Evolutionary conservation across 2,888 invertebrate genomes (phyloP).

Genomic region (Hymenopus coronatus): DNA sequence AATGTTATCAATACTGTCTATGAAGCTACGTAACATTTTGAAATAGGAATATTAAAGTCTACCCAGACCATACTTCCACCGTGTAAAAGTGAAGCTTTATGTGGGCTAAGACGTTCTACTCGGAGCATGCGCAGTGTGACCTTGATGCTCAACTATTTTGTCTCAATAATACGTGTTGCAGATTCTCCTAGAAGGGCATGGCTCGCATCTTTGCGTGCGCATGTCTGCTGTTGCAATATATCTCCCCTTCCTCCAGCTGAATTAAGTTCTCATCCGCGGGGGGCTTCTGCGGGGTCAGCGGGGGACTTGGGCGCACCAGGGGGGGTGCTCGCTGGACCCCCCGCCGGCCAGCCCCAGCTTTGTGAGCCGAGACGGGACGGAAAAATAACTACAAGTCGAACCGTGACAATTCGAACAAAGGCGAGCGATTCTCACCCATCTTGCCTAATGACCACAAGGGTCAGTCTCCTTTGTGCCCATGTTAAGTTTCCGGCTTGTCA

Average conservation of each 20-base stretch:
- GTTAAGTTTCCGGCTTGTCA: slow-evolving; percentile 19
- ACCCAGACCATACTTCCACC: no score
- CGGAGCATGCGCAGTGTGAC: no score
- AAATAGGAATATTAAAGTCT: no score
- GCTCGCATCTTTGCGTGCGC: not conserved
- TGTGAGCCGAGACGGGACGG: not conserved
- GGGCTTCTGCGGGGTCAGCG: slow-evolving; percentile 25
- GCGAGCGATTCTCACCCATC: slow-evolving; percentile 24
- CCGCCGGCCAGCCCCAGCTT: slow-evolving; percentile 17
- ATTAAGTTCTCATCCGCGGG: slow-evolving; percentile 34
- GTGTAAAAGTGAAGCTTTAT: no score
- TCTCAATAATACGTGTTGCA: not conserved
- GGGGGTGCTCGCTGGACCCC: slow-evolving; percentile 23
- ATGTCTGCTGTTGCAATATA: not conserved
- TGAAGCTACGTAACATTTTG: no score
- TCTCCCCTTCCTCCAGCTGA: slow-evolving; percentile 11
- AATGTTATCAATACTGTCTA: no score
- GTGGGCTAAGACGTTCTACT: no score
- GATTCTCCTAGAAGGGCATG: not conserved
- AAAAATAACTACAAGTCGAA: not conserved
- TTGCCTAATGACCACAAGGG: slow-evolving; percentile 14
- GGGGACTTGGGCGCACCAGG: slow-evolving; percentile 24
- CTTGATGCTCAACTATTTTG: no score
- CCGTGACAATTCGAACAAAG: slow-evolving; percentile 12
- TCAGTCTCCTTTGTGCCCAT: slow-evolving; percentile 10